Conservation (phyloP, 2,888 invertebrate genomes). For the Campoletis raptor region DNA sequence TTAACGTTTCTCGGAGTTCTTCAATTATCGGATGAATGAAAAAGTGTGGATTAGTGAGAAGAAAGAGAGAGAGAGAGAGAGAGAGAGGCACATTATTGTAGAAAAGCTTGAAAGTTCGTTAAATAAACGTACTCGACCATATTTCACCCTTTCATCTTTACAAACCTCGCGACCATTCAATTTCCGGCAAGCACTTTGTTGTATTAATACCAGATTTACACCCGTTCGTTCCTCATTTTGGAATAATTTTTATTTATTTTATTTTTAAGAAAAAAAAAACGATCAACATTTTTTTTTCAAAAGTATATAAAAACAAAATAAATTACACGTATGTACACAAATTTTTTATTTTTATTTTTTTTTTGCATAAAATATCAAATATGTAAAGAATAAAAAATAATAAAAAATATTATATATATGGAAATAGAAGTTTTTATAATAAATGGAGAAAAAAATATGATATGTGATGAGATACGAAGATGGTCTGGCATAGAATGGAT, state of each 20-base stretch:
- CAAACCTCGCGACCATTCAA: conserved; percentile 41
- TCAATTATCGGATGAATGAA: conserved; percentile 38
- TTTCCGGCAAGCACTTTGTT: conserved; percentile 54
- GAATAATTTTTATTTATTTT: too few species aligned
- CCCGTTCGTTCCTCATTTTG: conserved; percentile 34
- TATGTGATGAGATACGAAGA: conserved; percentile 23
- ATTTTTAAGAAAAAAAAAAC: neutral
- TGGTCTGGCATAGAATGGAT: conserved; percentile 62
- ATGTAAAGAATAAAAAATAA: conserved; percentile 16
- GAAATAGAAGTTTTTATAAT: neutral
- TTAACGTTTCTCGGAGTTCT: conserved; percentile 42
- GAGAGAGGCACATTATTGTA: conserved; percentile 32
- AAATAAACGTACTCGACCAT: conserved; percentile 65
- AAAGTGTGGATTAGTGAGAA: neutral
- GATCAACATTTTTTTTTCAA: conserved; percentile 20
- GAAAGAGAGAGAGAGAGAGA: conserved; percentile 5
- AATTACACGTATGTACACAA: neutral
- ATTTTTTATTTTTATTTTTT: neutral
- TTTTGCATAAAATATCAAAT: neutral
- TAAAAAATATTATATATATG: conserved; percentile 15
- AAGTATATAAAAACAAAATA: conserved; percentile 7
- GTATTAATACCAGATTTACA: conserved; percentile 56
- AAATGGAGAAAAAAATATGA: neutral
- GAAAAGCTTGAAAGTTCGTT: conserved; percentile 54
- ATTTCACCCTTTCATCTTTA: conserved; percentile 46